A percentile compares a stretch with the other conserved stretches of the same genome.
Conservation (phyloP, 2,888 invertebrate genomes). For the Cantharis rufa region DNA sequence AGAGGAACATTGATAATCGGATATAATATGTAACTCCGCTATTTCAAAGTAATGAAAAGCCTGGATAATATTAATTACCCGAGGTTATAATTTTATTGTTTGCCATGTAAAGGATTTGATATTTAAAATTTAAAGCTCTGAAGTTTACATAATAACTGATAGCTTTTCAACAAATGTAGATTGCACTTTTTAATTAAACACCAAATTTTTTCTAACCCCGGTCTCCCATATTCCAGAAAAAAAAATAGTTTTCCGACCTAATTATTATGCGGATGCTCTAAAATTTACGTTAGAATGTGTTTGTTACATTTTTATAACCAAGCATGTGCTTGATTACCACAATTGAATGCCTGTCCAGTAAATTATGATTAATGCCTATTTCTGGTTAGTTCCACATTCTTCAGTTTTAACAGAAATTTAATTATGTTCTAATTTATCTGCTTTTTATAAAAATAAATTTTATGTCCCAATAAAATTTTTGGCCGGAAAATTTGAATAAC, state of each 20-base stretch:
- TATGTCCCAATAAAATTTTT: not conserved
- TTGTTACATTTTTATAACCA: not conserved
- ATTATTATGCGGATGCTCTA: not conserved
- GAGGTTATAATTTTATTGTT: too few relatives aligned
- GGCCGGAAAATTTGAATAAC: not conserved
- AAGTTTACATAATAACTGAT: too few relatives aligned
- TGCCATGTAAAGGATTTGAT: too few relatives aligned
- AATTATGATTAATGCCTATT: not conserved
- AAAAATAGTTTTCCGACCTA: not conserved
- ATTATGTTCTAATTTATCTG: not conserved
- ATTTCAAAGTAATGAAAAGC: too few relatives aligned
- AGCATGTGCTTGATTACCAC: not conserved
- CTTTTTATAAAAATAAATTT: not conserved
- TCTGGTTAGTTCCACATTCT: not conserved
- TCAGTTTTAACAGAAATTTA: not conserved
- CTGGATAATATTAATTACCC: too few relatives aligned
- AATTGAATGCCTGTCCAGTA: not conserved
- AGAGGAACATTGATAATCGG: too few relatives aligned
- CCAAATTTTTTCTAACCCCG: too few relatives aligned
- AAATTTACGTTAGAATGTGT: not conserved
- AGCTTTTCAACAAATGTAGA: too few relatives aligned
- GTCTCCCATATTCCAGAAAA: not conserved
- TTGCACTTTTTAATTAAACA: too few relatives aligned
- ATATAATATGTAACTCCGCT: too few relatives aligned
- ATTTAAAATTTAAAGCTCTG: too few relatives aligned